Evolutionary conservation across 2,113 vertebrate species (phyloP).

Genomic region (Equus quagga): DNA sequence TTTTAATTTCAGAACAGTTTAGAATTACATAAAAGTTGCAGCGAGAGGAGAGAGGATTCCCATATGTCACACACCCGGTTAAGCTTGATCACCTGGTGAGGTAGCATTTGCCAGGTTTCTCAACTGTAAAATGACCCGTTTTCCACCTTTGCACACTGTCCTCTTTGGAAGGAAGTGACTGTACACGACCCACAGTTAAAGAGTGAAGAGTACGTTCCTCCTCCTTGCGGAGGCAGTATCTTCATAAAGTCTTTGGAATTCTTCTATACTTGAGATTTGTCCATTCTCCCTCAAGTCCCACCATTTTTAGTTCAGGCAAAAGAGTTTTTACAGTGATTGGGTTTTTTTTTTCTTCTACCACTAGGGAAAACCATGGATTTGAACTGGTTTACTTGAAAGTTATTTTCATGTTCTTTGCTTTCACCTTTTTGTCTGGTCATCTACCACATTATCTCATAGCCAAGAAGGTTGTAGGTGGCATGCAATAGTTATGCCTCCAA

Average conservation of each 20-base stretch:
- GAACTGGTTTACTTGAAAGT: not conserved
- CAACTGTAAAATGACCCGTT: not conserved
- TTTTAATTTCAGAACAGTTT: not conserved
- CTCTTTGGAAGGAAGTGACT: not conserved
- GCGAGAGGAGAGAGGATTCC: not conserved
- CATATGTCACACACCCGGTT: rapidly evolving
- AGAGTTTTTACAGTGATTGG: not conserved
- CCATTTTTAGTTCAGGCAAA: not conserved
- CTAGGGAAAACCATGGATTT: not conserved
- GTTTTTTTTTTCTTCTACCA: not conserved
- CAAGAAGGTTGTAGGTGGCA: not conserved
- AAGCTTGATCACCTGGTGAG: not conserved
- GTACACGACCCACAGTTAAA: no score
- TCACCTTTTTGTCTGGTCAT: not conserved
- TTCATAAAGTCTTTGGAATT: not conserved
- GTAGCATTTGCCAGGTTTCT: not conserved
- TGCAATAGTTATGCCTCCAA: not conserved
- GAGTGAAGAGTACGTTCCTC: not conserved
- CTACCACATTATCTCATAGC: not conserved
- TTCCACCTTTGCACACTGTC: not conserved
- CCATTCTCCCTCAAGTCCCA: not conserved
- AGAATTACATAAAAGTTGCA: not conserved
- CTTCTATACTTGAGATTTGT: not conserved
- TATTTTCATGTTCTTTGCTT: not conserved
- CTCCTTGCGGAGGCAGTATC: not conserved